Evolutionary conservation across 2,888 invertebrate genomes (phyloP).

Genomic region (Cheilosia variabilis): DNA sequence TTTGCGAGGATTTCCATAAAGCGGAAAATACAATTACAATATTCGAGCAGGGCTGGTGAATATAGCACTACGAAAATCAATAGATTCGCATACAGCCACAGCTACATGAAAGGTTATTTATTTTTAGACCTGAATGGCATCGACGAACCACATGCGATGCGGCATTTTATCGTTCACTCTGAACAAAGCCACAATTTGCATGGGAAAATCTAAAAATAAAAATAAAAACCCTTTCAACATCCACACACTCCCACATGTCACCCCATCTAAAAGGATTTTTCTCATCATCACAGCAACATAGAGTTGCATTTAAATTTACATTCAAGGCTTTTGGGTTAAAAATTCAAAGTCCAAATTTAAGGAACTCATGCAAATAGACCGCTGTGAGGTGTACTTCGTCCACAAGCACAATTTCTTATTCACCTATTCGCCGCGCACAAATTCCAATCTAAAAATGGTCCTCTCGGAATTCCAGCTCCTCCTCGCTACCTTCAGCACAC

Average conservation of each 20-base stretch:
- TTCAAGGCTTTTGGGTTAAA: neutral
- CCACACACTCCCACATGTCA: neutral
- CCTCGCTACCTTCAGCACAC: neutral
- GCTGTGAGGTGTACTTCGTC: slow-evolving; percentile 30
- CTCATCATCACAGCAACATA: neutral
- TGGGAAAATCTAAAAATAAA: neutral
- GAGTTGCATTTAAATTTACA: neutral
- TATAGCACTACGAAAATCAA: too few relatives aligned
- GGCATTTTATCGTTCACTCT: neutral
- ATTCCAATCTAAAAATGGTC: slow-evolving; percentile 44
- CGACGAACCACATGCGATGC: too few relatives aligned
- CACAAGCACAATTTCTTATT: slow-evolving; percentile 38
- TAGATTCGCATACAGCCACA: too few relatives aligned
- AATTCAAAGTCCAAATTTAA: slow-evolving; percentile 27
- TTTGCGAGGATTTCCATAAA: too few relatives aligned
- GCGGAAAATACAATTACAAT: too few relatives aligned
- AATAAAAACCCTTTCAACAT: neutral
- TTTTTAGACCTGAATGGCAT: too few relatives aligned
- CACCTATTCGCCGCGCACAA: slow-evolving; percentile 1
- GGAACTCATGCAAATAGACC: slow-evolving; percentile 39
- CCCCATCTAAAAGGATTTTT: neutral
- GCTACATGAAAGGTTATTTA: too few relatives aligned
- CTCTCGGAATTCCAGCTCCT: slow-evolving; percentile 4
- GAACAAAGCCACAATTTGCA: neutral
- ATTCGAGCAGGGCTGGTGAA: too few relatives aligned